Conservation (phyloP, 2,888 invertebrate genomes). For the Creontiades dilutus region DNA sequence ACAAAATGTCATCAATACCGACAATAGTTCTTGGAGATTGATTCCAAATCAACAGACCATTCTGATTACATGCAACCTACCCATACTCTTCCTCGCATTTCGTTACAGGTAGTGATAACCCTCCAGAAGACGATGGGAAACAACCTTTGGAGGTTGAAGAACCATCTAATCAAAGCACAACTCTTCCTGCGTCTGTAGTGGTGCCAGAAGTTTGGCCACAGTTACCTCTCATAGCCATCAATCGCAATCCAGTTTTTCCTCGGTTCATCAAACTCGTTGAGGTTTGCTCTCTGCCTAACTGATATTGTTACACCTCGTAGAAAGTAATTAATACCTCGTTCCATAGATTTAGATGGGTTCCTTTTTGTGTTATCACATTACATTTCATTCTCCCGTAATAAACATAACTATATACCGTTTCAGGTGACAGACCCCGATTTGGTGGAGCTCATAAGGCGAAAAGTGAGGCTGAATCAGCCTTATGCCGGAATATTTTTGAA, state of each 20-base stretch:
- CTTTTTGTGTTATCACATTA: too few species aligned
- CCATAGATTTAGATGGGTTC: too few species aligned
- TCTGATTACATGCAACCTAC: too few species aligned
- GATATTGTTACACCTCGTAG: too few species aligned
- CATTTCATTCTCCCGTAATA: too few species aligned
- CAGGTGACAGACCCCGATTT: constrained; percentile 91
- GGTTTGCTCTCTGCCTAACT: constrained; percentile 79
- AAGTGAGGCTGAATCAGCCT: constrained; percentile 96
- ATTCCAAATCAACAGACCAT: too few species aligned
- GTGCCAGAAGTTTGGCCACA: constrained; percentile 98
- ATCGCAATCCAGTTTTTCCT: constrained; percentile 97
- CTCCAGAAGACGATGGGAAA: constrained; percentile 52
- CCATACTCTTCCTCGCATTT: neutral
- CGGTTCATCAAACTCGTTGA: constrained; percentile 98
- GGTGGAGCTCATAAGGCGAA: constrained; percentile 93
- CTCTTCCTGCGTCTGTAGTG: constrained; percentile 86
- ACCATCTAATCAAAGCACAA: constrained; percentile 48
- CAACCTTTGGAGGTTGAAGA: constrained; percentile 57
- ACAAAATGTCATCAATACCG: too few species aligned
- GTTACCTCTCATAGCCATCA: constrained; percentile 96
- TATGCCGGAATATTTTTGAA: constrained; percentile 98
- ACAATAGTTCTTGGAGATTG: too few species aligned
- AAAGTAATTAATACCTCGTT: too few species aligned
- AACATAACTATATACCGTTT: constrained; percentile 75
- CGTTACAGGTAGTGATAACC: constrained; percentile 8